phyloP scores from a whole-genome alignment of 1,140 invertebrate genomes.

The Acromyrmex heyeri region DNA sequence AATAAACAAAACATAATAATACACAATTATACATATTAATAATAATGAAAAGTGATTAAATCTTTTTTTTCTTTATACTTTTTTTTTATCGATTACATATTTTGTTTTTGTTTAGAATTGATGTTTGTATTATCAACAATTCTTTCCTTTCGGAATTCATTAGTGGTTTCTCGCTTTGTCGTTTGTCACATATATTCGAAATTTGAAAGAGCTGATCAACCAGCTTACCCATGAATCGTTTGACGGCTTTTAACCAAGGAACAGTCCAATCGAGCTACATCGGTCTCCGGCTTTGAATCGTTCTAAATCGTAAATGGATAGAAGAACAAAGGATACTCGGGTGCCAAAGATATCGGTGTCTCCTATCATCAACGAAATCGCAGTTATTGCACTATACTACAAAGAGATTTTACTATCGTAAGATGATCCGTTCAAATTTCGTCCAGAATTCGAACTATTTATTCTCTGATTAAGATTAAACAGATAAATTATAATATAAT shows the following conservation, averaged over 20 bases:
- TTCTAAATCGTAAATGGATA: conserved; percentile 71
- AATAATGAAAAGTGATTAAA: neutral
- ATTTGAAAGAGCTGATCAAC: conserved; percentile 62
- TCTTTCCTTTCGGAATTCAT: conserved; percentile 30
- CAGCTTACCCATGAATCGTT: conserved; percentile 62
- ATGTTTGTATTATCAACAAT: neutral
- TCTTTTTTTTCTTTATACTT: neutral
- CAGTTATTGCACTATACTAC: conserved; percentile 22
- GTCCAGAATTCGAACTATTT: no score
- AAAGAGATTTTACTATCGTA: conserved; percentile 44
- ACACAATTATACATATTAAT: neutral
- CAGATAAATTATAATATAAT: neutral
- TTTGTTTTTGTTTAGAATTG: neutral
- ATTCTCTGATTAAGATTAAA: neutral
- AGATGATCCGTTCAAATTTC: conserved; percentile 16
- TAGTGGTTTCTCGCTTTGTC: conserved; percentile 58
- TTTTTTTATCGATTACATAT: neutral
- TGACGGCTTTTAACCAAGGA: conserved; percentile 75
- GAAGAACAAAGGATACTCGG: conserved; percentile 73
- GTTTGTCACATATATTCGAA: conserved; percentile 57
- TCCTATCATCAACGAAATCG: conserved; percentile 63
- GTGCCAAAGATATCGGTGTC: conserved; percentile 72
- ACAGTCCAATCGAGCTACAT: conserved; percentile 76
- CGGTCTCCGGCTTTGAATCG: conserved; percentile 75
- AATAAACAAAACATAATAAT: neutral